Evolutionary conservation across 2,113 vertebrate genomes (phyloP).

Genomic region (Suricata suricatta): DNA sequence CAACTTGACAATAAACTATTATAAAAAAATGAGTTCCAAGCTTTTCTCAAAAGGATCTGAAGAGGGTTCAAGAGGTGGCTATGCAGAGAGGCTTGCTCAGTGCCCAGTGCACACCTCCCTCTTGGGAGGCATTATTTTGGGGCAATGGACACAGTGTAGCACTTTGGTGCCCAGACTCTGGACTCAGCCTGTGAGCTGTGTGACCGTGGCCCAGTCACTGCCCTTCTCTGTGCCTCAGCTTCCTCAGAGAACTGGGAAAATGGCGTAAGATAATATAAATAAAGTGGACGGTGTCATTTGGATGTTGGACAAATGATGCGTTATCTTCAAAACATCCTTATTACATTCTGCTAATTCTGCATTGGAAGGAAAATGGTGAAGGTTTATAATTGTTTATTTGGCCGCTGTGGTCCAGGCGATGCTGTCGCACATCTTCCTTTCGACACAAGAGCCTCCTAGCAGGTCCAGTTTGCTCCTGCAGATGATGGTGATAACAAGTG

Average conservation of each 20-base stretch:
- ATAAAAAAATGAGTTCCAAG: not conserved
- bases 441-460: fast-evolving
- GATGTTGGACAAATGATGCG: too few species aligned
- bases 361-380: not conserved
- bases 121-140: not conserved
- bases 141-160: not conserved
- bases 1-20: too few species aligned
- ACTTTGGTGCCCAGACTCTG: not conserved
- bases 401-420: not conserved
- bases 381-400: not conserved
- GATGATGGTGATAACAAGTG: not conserved
- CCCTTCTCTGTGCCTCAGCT: not conserved
- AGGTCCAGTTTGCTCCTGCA: not conserved
- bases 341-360: not conserved
- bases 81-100: not conserved
- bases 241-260: not conserved
- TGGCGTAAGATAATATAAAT: not conserved
- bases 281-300: not conserved
- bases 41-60: not conserved
- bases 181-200: not conserved
- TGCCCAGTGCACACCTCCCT: not conserved
- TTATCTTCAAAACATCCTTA: not conserved
- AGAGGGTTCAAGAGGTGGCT: not conserved
- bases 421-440: not conserved
- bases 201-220: not conserved